Base-by-base conservation (phyloP, 1,140 invertebrate genomes). In the Potamilus streckersoni region DNA sequence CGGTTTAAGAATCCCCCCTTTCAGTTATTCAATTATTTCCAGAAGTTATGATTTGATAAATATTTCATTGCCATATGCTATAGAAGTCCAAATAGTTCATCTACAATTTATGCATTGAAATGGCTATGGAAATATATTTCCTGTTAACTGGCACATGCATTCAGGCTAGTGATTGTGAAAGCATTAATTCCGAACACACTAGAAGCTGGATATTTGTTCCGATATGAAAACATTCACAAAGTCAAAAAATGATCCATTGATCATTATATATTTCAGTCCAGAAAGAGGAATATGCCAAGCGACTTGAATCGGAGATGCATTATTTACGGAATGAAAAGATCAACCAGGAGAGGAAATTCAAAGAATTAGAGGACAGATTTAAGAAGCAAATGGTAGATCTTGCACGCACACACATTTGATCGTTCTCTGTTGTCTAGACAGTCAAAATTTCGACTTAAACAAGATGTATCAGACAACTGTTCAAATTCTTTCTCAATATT, bases 261-360 rank as follows among this genome's bases (percentile, higher is more conserved):
- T 19, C 60, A 62, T 62, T 62, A 62, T 62, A 11, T 23, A 0
- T 66, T 76, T 49, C 56, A 76, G 74, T 76, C 38, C 69, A 69
- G 14, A 70, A 71, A 16, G 60, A 71, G 55, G 27, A 71, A 27
- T 70, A 71, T 16, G 38, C 27, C 16, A 57, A 63, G n/a, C 57
- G 31, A 17, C 56, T 71, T 11, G 74, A 76, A 8, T 57, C 57
- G 27, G 68, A 76, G 56, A 70, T 71, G 16, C 27, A 57, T 6
- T 76, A 71, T 58, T n/a, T 64, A 56, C 57, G 38, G 16, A 69
- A 71, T n/a, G 67, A 63, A 11, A 76, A 76, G 27, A 64, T 65
- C 11, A 59, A 69, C 15, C 38, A 66, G 20, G 73, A 74, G 15
- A 58, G 23, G 23, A 62, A 20, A 56, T 63, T 20, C 38, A 74